Conservation (phyloP, 2,797 vertebrate genomes). For the Nasua narica region DNA sequence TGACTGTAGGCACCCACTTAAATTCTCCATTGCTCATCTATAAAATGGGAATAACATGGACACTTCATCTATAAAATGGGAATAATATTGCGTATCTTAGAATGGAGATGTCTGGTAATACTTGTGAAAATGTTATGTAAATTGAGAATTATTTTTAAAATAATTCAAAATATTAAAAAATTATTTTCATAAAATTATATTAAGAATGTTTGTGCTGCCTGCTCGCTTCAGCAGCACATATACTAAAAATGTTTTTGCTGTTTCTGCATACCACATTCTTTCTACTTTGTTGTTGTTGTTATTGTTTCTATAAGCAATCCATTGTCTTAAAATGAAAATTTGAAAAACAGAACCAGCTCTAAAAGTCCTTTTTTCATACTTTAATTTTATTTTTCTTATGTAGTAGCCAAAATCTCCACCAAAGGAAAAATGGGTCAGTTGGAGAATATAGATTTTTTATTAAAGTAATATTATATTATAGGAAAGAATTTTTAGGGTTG, state of each 20-base stretch:
- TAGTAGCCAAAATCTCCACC: background rate
- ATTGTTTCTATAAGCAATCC: background rate
- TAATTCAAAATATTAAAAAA: background rate
- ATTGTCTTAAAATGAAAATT: constrained; percentile 32
- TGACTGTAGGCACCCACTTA: background rate
- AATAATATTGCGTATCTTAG: background rate
- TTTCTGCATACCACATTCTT: background rate
- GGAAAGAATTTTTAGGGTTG: background rate
- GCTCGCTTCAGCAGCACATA: too few species aligned
- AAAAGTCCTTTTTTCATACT: background rate
- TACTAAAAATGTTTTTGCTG: background rate
- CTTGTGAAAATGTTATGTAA: background rate
- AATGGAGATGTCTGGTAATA: background rate
- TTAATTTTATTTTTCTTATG: constrained; percentile 41
- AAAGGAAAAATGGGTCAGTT: constrained; percentile 40
- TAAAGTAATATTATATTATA: constrained; percentile 58
- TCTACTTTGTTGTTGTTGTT: background rate
- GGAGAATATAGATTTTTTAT: constrained; percentile 56
- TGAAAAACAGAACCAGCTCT: constrained; percentile 4
- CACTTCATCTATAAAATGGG: too few species aligned
- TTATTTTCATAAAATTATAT: background rate
- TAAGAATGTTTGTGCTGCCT: too few species aligned
- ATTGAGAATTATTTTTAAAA: background rate
- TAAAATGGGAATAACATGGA: background rate
- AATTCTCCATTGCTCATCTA: background rate